These are phyloP conservation scores for Periparus ater DNA, from an alignment of 2,797 vertebrate genomes.

Conservation along the genomic window DNA sequence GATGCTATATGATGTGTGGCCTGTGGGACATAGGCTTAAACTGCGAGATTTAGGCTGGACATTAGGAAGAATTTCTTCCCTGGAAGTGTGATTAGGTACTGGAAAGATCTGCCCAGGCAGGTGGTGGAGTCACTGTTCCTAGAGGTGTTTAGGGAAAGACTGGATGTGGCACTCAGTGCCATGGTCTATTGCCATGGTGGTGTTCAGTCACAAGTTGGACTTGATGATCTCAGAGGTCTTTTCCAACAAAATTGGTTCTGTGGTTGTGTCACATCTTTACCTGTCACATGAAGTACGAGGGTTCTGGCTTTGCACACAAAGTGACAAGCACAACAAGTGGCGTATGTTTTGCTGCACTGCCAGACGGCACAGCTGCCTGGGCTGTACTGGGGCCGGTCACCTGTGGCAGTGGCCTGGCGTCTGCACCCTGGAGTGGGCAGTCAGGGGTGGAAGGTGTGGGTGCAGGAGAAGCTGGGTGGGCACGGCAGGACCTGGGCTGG, in stretches of 20 bases:
- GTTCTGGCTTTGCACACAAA: background rate
- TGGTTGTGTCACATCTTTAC: background rate
- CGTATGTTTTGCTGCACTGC: rapidly evolving
- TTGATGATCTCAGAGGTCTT: background rate
- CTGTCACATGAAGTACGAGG: background rate
- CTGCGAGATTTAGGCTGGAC: background rate
- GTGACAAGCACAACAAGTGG: rapidly evolving
- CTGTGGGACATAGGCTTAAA: background rate
- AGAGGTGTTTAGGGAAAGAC: background rate
- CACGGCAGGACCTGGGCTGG: rapidly evolving
- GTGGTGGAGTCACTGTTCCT: no score
- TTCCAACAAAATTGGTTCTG: background rate
- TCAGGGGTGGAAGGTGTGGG: no score
- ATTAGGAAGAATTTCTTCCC: background rate
- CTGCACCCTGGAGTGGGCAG: no score
- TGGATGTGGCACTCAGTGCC: background rate
- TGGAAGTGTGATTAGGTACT: background rate
- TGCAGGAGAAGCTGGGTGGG: background rate
- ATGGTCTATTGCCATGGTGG: background rate
- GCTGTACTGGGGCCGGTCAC: background rate
- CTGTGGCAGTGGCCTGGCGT: background rate
- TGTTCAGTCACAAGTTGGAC: rapidly evolving
- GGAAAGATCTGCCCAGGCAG: background rate
- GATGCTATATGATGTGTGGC: rapidly evolving
- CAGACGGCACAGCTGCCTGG: rapidly evolving